Evolutionary conservation across 2,797 vertebrate genomes (phyloP).

Genomic region (Echeneis naucrates): DNA sequence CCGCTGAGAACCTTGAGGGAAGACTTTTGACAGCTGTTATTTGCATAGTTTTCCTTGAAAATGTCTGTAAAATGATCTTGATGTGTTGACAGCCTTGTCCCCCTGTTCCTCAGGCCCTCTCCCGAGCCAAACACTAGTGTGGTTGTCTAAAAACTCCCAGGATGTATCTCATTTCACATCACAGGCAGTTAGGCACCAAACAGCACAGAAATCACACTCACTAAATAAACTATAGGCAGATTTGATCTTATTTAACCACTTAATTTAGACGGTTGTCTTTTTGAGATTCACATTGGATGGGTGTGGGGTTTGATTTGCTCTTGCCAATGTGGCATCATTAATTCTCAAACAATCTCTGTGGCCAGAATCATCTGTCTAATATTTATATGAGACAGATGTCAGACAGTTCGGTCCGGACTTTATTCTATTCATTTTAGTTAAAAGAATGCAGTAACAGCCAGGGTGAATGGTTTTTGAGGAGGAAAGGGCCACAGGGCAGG

Average conservation of each 20-base stretch:
- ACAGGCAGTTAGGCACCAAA: slow-evolving; percentile 20
- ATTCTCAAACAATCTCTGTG: slow-evolving; percentile 5
- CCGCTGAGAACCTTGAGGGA: slow-evolving; percentile 37
- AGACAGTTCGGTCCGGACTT: not conserved
- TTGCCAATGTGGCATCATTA: not conserved
- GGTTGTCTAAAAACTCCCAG: slow-evolving; percentile 33
- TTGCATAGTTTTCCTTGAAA: slow-evolving; percentile 56
- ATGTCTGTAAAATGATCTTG: slow-evolving; percentile 59
- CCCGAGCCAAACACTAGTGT: slow-evolving; percentile 37
- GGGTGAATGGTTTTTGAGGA: not conserved
- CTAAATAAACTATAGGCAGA: slow-evolving; percentile 21
- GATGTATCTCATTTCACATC: slow-evolving; percentile 38
- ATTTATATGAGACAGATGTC: not conserved
- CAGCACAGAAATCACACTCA: not conserved
- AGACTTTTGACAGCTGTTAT: slow-evolving; percentile 65
- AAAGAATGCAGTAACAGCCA: not conserved
- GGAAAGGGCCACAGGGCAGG: not conserved
- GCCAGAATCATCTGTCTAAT: slow-evolving; percentile 9
- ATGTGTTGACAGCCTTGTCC: slow-evolving; percentile 61
- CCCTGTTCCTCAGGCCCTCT: slow-evolving; percentile 45
- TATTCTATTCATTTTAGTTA: not conserved
- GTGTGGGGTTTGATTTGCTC: slow-evolving; percentile 19
- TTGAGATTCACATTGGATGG: not conserved
- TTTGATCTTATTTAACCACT: slow-evolving; percentile 9
- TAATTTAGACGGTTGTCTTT: not conserved